Percentiles rank a stretch among this genome's conserved stretches.
Evolutionary conservation across 2,888 invertebrate species (phyloP).

Genomic region (Chironomus riparius): DNA sequence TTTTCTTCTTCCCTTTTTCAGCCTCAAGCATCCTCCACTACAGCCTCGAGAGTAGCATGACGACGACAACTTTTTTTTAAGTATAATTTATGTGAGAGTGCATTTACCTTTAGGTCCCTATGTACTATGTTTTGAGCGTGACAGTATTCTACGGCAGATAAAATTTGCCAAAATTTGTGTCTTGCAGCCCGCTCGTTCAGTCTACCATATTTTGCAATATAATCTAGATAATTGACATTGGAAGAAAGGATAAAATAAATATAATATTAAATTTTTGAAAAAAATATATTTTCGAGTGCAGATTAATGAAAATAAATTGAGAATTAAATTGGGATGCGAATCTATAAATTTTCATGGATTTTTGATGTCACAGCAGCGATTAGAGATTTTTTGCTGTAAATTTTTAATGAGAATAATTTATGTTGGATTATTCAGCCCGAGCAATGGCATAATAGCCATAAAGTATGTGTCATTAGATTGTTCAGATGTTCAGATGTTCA

Average conservation of each 20-base stretch:
- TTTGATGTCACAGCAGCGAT: too few relatives aligned
- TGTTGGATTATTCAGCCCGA: too few relatives aligned
- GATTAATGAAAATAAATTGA: neutral
- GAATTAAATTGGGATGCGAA: neutral
- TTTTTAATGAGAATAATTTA: too few relatives aligned
- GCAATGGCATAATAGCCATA: too few relatives aligned
- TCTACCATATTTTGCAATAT: constrained; percentile 86
- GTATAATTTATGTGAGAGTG: neutral
- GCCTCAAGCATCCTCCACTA: too few relatives aligned
- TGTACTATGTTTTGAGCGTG: constrained; percentile 90
- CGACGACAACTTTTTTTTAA: neutral
- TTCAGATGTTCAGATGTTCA: too few relatives aligned
- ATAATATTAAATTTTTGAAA: neutral
- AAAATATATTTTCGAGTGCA: neutral
- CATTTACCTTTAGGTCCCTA: constrained; percentile 79
- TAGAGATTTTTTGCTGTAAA: too few relatives aligned
- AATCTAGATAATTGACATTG: constrained; percentile 52
- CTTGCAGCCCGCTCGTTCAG: constrained; percentile 89
- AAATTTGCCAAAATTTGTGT: constrained; percentile 91
- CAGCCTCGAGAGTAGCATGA: constrained; percentile 1
- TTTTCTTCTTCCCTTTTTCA: too few relatives aligned
- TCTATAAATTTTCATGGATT: too few relatives aligned
- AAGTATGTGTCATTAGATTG: too few relatives aligned
- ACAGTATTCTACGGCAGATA: constrained; percentile 94
- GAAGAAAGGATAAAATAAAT: neutral